Evolutionary conservation across 2,797 vertebrate species (phyloP).

Genomic region (Decapterus maruadsi): DNA sequence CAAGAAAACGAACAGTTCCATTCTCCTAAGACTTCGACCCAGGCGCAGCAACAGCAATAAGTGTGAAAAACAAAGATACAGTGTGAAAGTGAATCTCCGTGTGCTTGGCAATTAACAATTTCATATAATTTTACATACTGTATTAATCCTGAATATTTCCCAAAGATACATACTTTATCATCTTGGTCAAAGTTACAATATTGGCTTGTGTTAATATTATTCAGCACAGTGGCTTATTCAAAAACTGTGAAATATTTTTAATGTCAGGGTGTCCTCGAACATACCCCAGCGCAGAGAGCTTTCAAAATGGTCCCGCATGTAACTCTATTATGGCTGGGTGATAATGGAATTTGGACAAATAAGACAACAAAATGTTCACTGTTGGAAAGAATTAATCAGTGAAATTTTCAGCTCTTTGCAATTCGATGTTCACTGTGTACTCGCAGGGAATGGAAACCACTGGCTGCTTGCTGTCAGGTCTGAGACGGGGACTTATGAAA

Average conservation of each 20-base stretch:
- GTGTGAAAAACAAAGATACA: neutral
- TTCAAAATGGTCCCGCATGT: slow-evolving; percentile 17
- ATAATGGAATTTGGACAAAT: slow-evolving; percentile 31
- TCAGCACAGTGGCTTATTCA: slow-evolving; percentile 6
- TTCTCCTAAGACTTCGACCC: neutral
- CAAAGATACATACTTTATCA: neutral
- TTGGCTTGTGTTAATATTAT: neutral
- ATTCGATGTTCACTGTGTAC: neutral
- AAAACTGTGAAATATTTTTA: slow-evolving; percentile 9
- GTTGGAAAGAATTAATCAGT: slow-evolving; percentile 3
- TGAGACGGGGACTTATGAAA: neutral
- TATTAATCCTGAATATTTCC: neutral
- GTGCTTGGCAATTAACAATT: neutral
- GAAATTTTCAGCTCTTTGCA: neutral
- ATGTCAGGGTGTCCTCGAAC: slow-evolving; percentile 40
- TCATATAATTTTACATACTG: too few relatives aligned
- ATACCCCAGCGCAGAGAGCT: neutral
- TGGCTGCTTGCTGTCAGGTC: neutral
- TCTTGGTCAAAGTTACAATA: neutral
- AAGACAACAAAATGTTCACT: slow-evolving; percentile 16
- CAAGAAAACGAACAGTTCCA: neutral
- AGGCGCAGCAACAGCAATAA: neutral
- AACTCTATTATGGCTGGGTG: slow-evolving; percentile 7
- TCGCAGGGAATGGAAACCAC: neutral
- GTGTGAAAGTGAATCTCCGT: neutral